Evolutionary conservation across 2,888 invertebrate genomes (phyloP).

Genomic region (Drosophila nr. medialis): DNA sequence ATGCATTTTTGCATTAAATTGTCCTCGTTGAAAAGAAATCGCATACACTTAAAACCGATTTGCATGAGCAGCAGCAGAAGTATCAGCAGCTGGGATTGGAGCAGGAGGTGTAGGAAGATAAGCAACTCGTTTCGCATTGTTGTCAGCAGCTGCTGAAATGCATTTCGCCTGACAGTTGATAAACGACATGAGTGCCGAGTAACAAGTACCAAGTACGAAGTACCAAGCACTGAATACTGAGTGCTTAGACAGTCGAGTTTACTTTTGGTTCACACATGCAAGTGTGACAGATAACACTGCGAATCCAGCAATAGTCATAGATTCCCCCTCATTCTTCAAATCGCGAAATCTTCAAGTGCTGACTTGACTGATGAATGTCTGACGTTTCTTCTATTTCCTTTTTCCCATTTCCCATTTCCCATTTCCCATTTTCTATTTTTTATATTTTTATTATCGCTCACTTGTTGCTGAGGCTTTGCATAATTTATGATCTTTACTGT

Average conservation of each 20-base stretch:
- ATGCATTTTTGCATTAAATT: slow-evolving; percentile 75
- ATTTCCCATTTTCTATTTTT: slow-evolving; percentile 9
- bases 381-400: slow-evolving; percentile 36
- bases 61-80: slow-evolving; percentile 50
- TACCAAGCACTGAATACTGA: slow-evolving; percentile 25
- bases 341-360: slow-evolving; percentile 47
- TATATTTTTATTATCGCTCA: slow-evolving; percentile 56
- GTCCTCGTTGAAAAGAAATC: slow-evolving; percentile 75
- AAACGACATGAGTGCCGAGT: slow-evolving; percentile 62
- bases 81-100: background rate
- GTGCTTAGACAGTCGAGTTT: slow-evolving; percentile 46
- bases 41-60: slow-evolving; percentile 74
- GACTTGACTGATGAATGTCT: slow-evolving; percentile 71
- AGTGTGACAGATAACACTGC: slow-evolving; percentile 14
- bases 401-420: slow-evolving; percentile 13
- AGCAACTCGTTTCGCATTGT: slow-evolving; percentile 49
- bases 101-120: background rate
- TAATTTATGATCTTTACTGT: slow-evolving; percentile 73
- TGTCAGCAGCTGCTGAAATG: slow-evolving; percentile 65
- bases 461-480: slow-evolving; percentile 71
- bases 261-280: slow-evolving; percentile 31
- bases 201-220: slow-evolving; percentile 14
- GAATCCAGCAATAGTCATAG: slow-evolving; percentile 24
- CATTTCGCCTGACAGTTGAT: slow-evolving; percentile 68
- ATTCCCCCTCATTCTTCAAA: slow-evolving; percentile 49